Evolutionary conservation across 2,113 vertebrate species (phyloP), one percentile per base, ranked within the genome.

Genomic region (Ellobius talpinus): DNA sequence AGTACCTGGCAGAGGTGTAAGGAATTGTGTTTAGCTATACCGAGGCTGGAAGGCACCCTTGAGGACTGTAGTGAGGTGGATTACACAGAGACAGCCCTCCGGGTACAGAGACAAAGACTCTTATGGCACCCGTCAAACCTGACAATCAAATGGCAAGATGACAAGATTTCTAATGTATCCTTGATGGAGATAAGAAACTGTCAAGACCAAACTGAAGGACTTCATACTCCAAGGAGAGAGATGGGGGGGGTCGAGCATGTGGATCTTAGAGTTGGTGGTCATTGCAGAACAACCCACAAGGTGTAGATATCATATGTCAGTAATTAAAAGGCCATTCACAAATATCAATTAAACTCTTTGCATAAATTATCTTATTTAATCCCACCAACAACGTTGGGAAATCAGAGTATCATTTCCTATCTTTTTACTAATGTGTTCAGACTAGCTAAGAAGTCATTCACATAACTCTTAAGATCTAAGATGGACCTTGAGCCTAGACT

Each of bases 111-210:
- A 21, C 74, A 90, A 58, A 52, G 66, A 39, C 70, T 89, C 87
- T 5, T 21, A 45, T 78, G 93, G 70, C 11, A 21, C 47, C 52
- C 45, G 82, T 74, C 47, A 91, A 84, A 93, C 72, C 39, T 61
- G 65, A 82, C 66, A 73, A 79, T 39, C 89, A 96, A 66, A 96
- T 90, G 42, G 87, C 24, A 86, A 87, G 93, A n/a, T 84, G 90
- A 96, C 86, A 91, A 96, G 92, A 82, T 61, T 70, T 39, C 90
- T 79, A 92, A 92, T 9, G 1, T 39, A 70, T 78, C 90, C 92
- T 77, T 79, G 73, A 91, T 68, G 92, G 55, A 92, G 26, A 84
- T n/a, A 52, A 85, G 68, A 96, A 89, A 65, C 78, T 87, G 31
- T 55, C 72, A 82, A 66, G 50, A 87, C 73, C 39, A 90, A 81